These are phyloP conservation scores for Poeciliopsis retropinna DNA, from an alignment of 2,113 vertebrate species.

Conservation along the genomic window DNA sequence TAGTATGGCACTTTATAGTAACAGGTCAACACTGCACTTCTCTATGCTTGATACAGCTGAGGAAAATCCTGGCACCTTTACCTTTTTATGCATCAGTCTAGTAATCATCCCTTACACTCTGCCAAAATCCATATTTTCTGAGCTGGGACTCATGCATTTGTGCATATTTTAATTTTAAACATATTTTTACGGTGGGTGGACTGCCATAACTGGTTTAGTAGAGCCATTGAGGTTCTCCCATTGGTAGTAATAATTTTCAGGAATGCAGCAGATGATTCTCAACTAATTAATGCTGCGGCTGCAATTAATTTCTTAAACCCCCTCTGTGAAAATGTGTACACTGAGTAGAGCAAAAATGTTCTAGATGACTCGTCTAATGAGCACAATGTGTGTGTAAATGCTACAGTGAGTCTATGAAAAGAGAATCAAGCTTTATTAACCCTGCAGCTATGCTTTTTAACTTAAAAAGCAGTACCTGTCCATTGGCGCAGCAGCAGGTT, in stretches of 20 bases:
- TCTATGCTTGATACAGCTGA: too few species aligned
- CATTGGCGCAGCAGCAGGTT: neutral
- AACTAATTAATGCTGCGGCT: neutral
- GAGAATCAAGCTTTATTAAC: neutral
- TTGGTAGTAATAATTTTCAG: neutral
- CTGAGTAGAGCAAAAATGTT: neutral
- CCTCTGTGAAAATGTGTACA: neutral
- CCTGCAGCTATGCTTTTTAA: neutral
- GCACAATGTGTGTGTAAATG: neutral
- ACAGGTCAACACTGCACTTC: too few species aligned
- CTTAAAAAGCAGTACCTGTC: constrained; percentile 63
- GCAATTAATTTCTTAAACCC: neutral
- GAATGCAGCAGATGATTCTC: neutral
- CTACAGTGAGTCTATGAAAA: neutral
- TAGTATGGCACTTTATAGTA: too few species aligned
- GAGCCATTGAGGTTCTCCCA: neutral
- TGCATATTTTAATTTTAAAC: too few species aligned
- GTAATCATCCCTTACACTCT: neutral
- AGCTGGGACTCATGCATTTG: neutral
- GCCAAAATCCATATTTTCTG: neutral
- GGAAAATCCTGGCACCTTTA: neutral
- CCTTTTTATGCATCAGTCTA: neutral
- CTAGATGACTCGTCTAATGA: neutral
- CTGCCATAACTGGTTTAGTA: neutral
- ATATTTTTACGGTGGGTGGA: neutral